phyloP scores from a whole-genome alignment of 1,140 invertebrate species.

The Lerema accius region DNA sequence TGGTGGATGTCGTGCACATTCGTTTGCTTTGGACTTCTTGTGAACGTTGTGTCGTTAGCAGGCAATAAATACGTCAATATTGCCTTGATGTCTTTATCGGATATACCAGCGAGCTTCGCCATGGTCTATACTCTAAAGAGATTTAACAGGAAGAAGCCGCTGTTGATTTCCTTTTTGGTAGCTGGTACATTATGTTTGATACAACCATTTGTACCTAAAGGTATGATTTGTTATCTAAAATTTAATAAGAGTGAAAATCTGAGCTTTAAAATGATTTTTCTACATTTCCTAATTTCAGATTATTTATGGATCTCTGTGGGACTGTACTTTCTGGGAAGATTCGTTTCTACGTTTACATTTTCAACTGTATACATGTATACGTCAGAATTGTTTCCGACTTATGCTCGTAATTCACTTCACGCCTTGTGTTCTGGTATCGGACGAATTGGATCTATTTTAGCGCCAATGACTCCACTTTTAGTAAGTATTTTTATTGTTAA shows the following conservation, averaged over 20 bases:
- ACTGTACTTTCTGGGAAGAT: slow-evolving; percentile 85
- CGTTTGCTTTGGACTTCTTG: slow-evolving; percentile 90
- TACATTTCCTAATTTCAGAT: slow-evolving; percentile 44
- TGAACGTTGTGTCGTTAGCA: slow-evolving; percentile 89
- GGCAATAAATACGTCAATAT: slow-evolving; percentile 88
- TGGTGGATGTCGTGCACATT: slow-evolving; percentile 89
- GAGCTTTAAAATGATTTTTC: not conserved
- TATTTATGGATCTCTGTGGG: slow-evolving; percentile 47
- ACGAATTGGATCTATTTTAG: slow-evolving; percentile 86
- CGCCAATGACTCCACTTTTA: slow-evolving; percentile 84
- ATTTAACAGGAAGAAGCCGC: slow-evolving; percentile 55
- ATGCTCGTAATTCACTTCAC: slow-evolving; percentile 85
- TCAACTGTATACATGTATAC: slow-evolving; percentile 86
- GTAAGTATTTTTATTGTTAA: slow-evolving; percentile 48
- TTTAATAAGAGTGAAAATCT: too few relatives aligned
- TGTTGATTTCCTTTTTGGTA: slow-evolving; percentile 52
- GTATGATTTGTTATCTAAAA: too few relatives aligned
- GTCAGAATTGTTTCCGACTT: slow-evolving; percentile 87
- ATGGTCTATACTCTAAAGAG: slow-evolving; percentile 63
- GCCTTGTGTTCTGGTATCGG: slow-evolving; percentile 87
- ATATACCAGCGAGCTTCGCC: slow-evolving; percentile 87
- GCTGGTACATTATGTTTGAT: slow-evolving; percentile 52
- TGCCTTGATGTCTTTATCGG: slow-evolving; percentile 85
- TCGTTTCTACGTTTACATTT: slow-evolving; percentile 84
- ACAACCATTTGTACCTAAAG: slow-evolving; percentile 55